Evolutionary conservation across 1,140 invertebrate genomes (phyloP).

Genomic region (Calephelis nemesis): DNA sequence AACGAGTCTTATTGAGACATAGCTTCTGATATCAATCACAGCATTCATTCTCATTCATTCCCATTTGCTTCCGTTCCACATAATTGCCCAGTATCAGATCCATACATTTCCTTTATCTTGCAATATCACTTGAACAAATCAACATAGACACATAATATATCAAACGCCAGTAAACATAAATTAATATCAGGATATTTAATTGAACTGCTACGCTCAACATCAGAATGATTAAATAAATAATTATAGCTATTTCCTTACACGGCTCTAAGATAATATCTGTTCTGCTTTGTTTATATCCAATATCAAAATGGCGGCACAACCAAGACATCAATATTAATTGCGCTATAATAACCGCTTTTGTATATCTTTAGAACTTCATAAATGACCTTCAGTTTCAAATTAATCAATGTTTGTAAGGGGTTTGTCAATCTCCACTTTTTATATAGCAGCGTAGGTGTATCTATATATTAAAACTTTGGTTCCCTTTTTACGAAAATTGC

Average conservation of each 20-base stretch:
- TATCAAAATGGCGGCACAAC: constrained; percentile 5
- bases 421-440: background rate
- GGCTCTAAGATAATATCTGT: constrained; percentile 36
- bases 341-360: constrained; percentile 1
- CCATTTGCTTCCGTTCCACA: too few species aligned
- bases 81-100: too few species aligned
- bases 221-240: constrained; percentile 39
- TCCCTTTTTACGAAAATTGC: too few species aligned
- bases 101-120: background rate
- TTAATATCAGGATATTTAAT: constrained; percentile 34
- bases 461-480: too few species aligned
- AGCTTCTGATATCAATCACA: too few species aligned
- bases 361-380: constrained; percentile 9
- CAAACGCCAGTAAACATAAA: constrained; percentile 22
- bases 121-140: constrained; percentile 11
- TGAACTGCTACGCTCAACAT: constrained; percentile 33
- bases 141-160: constrained; percentile 10
- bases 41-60: too few species aligned
- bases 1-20: too few species aligned
- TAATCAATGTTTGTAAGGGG: background rate
- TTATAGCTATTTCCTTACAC: constrained; percentile 39
- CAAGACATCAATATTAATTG: constrained; percentile 17
- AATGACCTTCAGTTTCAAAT: constrained; percentile 4
- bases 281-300: constrained; percentile 27
- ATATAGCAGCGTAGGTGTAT: constrained; percentile 1